These are phyloP conservation scores for Myiotriccus ornatus DNA, from an alignment of 2,797 vertebrate genomes.

Conservation along the genomic window DNA sequence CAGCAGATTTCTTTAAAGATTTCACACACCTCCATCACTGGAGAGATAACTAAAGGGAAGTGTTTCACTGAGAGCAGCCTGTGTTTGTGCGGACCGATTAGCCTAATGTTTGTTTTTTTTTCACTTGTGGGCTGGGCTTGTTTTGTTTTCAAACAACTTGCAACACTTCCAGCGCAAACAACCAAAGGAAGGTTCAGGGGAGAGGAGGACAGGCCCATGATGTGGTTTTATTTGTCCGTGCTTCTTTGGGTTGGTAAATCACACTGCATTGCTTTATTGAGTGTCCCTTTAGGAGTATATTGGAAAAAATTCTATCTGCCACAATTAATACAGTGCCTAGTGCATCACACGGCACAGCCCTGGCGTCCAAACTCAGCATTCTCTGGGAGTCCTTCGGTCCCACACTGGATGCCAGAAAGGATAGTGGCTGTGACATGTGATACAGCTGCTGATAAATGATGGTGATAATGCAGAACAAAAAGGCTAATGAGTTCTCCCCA, in stretches of 20 bases:
- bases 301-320: constrained; percentile 64
- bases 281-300: constrained; percentile 56
- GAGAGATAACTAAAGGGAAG: not conserved
- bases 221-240: constrained; percentile 39
- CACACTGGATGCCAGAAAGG: constrained; percentile 37
- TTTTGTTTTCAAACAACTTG: not conserved
- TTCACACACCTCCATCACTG: not conserved
- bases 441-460: constrained; percentile 51
- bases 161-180: not conserved
- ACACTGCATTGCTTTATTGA: constrained; percentile 56
- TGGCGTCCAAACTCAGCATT: not conserved
- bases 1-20: not conserved
- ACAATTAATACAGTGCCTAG: constrained; percentile 59
- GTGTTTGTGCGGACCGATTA: not conserved
- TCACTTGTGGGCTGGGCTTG: not conserved
- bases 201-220: not conserved
- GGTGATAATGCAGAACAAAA: constrained; percentile 52
- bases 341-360: constrained; percentile 23
- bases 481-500: constrained; percentile 48
- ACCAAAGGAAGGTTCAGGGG: not conserved
- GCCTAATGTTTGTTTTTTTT: not conserved
- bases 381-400: not conserved
- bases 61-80: not conserved
- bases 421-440: constrained; percentile 43
- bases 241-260: constrained; percentile 60